Base-by-base conservation (phyloP, 2,797 vertebrate genomes). In the Hypotaenidia philippensis region DNA sequence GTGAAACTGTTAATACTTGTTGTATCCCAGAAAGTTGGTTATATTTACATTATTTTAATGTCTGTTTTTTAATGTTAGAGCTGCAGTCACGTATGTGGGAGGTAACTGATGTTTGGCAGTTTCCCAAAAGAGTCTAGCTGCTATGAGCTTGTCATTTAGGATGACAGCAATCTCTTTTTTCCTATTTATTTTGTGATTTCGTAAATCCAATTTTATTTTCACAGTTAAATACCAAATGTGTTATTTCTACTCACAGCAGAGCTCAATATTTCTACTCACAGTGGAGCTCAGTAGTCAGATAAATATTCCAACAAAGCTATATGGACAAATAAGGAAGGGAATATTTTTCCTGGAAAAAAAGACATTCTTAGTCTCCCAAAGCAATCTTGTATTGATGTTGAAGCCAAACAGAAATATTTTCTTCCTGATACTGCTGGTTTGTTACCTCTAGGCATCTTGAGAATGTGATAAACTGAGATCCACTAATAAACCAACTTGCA, bases 1-100 rank as follows among this genome's bases (percentile, higher is more conserved):
- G 47, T 64, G 63, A 89, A 94, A 93, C 89, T 95, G 87, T 93
- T 94, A 93, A 91, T 90, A 87, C 38, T 92, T 95, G 93, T 89
- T 93, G 72, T 91, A 95, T 88, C 61, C 87, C 79, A 82, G 72
- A 86, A 90, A 89, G 36, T 74, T 94, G 59, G 76, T 76, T 92
- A 40, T 93, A 92, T 94, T 97, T 96, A 72, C 77, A 93, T 44
- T 13, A 70, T 83, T 95, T 95, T 52, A 77, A 78, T 94, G 71
- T 95, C 89, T 93, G 79, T 6, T 81, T 94, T 92, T 87, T 44
- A 70, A 75, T 79, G 69, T 66, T 93, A 87, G 63, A 74, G 75
- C 77, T 76, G 49, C 75, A 93, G 65, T 72, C 75, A 74, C 0
- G 1, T 69, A 65, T 74, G 76, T 83, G 87, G 89, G 93, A 85